A percentile compares a stretch with the other conserved stretches of the same genome.
phyloP scores from a whole-genome alignment of 2,797 vertebrate genomes.

The Coracias cyanogaster region DNA sequence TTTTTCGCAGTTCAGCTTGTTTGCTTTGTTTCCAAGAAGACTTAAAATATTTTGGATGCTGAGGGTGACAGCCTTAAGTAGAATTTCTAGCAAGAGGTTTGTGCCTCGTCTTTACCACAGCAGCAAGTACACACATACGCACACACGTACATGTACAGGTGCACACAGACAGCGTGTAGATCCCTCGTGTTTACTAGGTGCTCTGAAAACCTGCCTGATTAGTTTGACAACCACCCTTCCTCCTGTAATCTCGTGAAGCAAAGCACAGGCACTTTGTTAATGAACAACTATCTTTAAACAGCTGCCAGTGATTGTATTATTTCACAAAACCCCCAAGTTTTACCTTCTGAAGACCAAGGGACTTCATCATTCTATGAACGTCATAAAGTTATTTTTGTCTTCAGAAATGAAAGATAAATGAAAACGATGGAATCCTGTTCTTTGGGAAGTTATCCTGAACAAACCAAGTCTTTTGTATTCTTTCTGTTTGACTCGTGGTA shows the following conservation, averaged over 20 bases:
- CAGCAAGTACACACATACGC: not conserved
- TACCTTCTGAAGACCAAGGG: not conserved
- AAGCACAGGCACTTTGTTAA: not conserved
- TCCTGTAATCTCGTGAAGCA: not conserved
- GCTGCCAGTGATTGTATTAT: not conserved
- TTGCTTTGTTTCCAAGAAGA: not conserved
- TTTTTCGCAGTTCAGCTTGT: not conserved
- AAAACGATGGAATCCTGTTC: not conserved
- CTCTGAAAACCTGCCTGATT: not conserved
- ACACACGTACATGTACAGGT: rapidly evolving
- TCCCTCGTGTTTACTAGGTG: not conserved
- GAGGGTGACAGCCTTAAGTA: not conserved
- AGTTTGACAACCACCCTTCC: not conserved
- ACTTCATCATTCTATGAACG: not conserved
- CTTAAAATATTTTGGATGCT: not conserved
- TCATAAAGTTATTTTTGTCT: not conserved
- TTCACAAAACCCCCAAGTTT: not conserved
- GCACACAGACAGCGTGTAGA: not conserved
- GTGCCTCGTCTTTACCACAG: not conserved
- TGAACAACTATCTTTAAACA: not conserved
- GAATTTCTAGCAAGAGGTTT: not conserved
- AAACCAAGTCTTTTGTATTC: not conserved
- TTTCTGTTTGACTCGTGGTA: not conserved
- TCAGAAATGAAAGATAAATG: not conserved
- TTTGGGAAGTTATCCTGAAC: not conserved